These are phyloP conservation scores for Tympanuchus pallidicinctus DNA, from an alignment of 2,113 vertebrate species.

Conservation along the genomic window DNA sequence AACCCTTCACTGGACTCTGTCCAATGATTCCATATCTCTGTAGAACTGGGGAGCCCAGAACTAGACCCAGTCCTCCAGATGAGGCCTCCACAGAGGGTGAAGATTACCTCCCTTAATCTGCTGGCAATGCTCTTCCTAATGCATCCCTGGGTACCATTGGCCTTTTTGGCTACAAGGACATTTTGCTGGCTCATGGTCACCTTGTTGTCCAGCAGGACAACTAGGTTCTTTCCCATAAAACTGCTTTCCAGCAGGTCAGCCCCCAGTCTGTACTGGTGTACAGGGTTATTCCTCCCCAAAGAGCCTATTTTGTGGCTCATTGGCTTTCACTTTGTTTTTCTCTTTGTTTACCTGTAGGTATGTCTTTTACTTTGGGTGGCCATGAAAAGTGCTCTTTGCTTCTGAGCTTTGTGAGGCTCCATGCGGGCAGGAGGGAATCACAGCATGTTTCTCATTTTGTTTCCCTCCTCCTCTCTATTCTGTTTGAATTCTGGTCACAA, in stretches of 20 bases:
- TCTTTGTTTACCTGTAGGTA: background rate
- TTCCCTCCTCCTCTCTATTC: background rate
- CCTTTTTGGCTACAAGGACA: background rate
- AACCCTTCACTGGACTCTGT: too few species aligned
- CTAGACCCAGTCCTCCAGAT: background rate
- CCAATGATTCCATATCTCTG: background rate
- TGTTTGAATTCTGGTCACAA: background rate
- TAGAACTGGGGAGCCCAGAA: background rate
- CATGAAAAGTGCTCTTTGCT: fast-evolving
- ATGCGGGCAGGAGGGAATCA: fast-evolving
- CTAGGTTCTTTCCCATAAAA: background rate
- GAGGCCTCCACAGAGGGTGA: background rate
- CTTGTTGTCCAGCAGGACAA: background rate
- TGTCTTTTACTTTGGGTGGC: background rate
- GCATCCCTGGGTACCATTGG: background rate
- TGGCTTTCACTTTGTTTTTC: background rate
- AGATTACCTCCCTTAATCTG: background rate
- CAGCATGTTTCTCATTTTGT: fast-evolving
- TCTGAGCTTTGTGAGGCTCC: background rate
- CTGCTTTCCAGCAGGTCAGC: background rate
- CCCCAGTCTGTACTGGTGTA: background rate
- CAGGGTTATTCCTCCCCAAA: background rate
- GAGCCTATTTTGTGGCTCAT: background rate
- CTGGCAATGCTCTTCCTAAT: background rate
- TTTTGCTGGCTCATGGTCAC: background rate